A percentile compares a stretch with the other conserved stretches of the same genome.
phyloP scores from a whole-genome alignment of 1,140 invertebrate species.

The Telenomus remus region DNA sequence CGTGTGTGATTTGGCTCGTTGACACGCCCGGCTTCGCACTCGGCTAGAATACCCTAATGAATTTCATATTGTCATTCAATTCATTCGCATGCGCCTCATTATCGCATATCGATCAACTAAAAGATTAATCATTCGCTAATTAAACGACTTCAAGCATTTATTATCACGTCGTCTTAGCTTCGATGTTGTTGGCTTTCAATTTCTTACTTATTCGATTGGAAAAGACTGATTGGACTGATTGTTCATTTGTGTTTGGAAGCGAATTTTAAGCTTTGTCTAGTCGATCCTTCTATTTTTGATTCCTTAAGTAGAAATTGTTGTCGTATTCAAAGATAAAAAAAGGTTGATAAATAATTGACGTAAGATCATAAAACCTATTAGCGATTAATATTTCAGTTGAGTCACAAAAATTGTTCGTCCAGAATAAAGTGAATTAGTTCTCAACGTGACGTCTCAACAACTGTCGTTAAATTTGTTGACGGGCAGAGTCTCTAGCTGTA shows the following conservation, averaged over 20 bases:
- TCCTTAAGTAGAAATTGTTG: no score
- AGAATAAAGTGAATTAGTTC: constrained; percentile 55
- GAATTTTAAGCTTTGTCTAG: no score
- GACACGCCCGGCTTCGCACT: constrained; percentile 7
- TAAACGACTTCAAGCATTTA: constrained; percentile 20
- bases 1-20: constrained; percentile 27
- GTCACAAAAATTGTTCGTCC: constrained; percentile 24
- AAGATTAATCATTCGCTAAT: constrained; percentile 26
- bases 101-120: constrained; percentile 7
- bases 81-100: constrained; percentile 14
- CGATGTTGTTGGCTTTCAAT: neutral
- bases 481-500: constrained; percentile 39
- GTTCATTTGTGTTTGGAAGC: no score
- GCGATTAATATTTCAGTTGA: constrained; percentile 20
- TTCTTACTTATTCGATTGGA: no score
- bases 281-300: no score
- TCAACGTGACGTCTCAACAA: constrained; percentile 52
- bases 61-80: constrained; percentile 37
- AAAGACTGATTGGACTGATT: no score
- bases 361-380: neutral
- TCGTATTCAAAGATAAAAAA: no score
- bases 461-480: constrained; percentile 54
- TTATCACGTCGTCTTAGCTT: constrained; percentile 5
- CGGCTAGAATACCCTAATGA: constrained; percentile 19
- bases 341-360: neutral